phyloP scores from a whole-genome alignment of 2,888 invertebrate genomes.

The Dolichopus griseipennis region DNA sequence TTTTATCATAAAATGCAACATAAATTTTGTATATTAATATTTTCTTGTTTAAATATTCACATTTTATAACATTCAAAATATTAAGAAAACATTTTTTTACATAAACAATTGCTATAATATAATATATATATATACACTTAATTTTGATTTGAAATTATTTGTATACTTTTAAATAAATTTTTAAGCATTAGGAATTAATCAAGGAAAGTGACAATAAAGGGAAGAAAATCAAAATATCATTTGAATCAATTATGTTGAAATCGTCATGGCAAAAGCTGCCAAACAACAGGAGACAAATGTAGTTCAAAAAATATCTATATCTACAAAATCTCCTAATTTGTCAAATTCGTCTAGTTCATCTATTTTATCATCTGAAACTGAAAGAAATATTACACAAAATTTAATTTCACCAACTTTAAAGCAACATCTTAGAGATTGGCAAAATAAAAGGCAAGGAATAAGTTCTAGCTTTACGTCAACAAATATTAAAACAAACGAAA shows the following conservation, averaged over 20 bases:
- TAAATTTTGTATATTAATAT: too few species aligned
- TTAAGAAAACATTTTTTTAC: too few species aligned
- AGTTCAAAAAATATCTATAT: constrained; percentile 18
- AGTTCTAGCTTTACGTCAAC: too few species aligned
- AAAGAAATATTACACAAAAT: constrained; percentile 84
- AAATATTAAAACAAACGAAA: too few species aligned
- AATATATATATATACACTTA: too few species aligned
- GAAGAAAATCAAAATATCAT: background rate
- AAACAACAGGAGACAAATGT: constrained; percentile 20
- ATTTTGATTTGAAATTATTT: too few species aligned
- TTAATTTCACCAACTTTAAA: constrained; percentile 31
- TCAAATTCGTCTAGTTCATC: constrained; percentile 15
- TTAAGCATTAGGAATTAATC: too few species aligned
- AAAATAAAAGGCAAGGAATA: background rate
- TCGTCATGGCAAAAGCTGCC: constrained; percentile 27
- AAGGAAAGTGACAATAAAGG: background rate
- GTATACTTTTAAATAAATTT: too few species aligned
- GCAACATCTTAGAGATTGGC: background rate
- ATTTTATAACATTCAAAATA: too few species aligned
- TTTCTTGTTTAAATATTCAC: too few species aligned
- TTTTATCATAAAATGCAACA: too few species aligned
- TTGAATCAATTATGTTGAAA: background rate
- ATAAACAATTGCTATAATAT: too few species aligned
- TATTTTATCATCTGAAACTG: constrained; percentile 50
- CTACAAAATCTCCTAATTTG: constrained; percentile 17